Percentiles rank a stretch among this genome's conserved stretches.
phyloP scores from a whole-genome alignment of 2,888 invertebrate species.

The Malthinus flaveolus region DNA sequence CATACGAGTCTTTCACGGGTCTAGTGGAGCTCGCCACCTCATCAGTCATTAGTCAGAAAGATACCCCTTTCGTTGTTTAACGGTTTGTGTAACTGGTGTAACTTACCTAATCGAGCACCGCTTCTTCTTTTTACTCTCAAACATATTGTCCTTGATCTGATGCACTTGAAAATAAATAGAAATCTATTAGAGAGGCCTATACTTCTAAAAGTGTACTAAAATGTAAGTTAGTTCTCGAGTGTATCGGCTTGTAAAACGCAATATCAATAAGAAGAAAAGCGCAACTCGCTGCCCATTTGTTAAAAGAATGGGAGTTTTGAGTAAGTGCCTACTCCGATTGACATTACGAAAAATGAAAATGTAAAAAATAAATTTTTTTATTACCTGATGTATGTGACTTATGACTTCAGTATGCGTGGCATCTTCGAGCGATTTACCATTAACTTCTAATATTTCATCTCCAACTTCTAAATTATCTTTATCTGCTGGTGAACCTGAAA shows the following conservation, averaged over 20 bases:
- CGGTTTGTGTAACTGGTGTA: too few species aligned
- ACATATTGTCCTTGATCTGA: constrained; percentile 92
- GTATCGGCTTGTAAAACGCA: too few species aligned
- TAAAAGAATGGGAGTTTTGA: neutral
- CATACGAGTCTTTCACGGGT: too few species aligned
- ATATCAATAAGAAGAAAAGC: too few species aligned
- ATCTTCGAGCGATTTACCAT: constrained; percentile 89
- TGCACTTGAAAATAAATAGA: constrained; percentile 74
- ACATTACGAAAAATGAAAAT: constrained; percentile 3
- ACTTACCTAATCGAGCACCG: constrained; percentile 87
- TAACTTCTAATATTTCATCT: constrained; percentile 97
- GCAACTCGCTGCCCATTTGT: too few species aligned
- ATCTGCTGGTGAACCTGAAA: constrained; percentile 91
- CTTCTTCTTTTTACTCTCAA: constrained; percentile 88
- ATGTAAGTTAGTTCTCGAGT: too few species aligned
- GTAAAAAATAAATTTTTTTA: too few species aligned
- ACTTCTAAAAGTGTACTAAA: too few species aligned
- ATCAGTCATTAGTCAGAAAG: too few species aligned
- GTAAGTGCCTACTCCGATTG: neutral
- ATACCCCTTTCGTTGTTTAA: too few species aligned
- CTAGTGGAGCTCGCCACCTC: too few species aligned
- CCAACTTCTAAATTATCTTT: constrained; percentile 92
- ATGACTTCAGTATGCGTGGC: constrained; percentile 91
- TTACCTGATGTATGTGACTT: constrained; percentile 94
- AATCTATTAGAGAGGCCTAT: too few species aligned